Conservation (phyloP, 1,140 invertebrate species). For the Ceratina japonica region DNA sequence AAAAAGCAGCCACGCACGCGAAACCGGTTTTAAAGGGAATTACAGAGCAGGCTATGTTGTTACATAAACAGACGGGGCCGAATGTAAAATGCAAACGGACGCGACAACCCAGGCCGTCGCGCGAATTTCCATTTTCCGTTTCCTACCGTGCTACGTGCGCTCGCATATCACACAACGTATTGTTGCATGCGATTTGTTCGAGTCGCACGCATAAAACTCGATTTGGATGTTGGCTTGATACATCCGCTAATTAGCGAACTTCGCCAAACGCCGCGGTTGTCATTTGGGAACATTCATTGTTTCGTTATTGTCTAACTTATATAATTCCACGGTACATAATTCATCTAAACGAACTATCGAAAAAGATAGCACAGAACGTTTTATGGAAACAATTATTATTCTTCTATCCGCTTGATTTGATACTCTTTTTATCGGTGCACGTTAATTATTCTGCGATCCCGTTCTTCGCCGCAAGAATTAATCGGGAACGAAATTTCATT, state of each 20-base stretch:
- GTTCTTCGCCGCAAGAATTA: not conserved
- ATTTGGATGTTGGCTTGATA: slow-evolving; percentile 8
- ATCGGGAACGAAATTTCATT: slow-evolving; percentile 3
- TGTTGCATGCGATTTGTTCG: slow-evolving; percentile 33
- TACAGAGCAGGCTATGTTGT: not conserved
- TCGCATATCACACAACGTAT: slow-evolving; percentile 8
- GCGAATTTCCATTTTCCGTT: slow-evolving; percentile 42
- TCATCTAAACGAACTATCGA: not conserved
- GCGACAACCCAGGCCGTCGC: slow-evolving; percentile 1
- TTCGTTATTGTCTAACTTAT: not conserved
- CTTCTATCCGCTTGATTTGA: not conserved
- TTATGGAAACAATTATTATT: not conserved
- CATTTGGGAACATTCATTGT: not conserved
- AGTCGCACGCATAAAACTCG: slow-evolving; percentile 26
- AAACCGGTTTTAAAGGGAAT: slow-evolving; percentile 13
- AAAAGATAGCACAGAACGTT: not conserved
- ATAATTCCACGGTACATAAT: not conserved
- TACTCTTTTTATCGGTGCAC: not conserved
- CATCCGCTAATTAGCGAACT: slow-evolving; percentile 63
- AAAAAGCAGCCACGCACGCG: not conserved
- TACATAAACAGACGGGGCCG: slow-evolving; percentile 17
- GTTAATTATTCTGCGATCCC: slow-evolving; percentile 4
- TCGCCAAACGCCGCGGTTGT: slow-evolving; percentile 7
- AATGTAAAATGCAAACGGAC: slow-evolving; percentile 22
- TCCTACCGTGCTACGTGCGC: not conserved